Evolutionary conservation across 2,888 invertebrate genomes (phyloP), one percentile per base, ranked within the genome.

Genomic region (Ditula angustiorana): DNA sequence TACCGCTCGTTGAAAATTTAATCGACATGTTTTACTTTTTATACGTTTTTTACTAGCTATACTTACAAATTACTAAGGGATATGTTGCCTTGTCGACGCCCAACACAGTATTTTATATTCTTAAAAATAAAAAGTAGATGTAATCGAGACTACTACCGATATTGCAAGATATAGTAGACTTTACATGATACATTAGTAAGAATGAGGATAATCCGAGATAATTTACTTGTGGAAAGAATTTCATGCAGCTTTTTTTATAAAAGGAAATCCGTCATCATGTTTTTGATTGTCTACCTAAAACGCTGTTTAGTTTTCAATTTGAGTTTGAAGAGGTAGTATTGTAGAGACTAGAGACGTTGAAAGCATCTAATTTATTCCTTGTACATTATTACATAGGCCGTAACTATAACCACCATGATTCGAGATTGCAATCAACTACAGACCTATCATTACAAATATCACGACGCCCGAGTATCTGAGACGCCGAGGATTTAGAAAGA

Each of bases 81-180:
- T 24, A 53, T 53, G 11, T 53, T 35, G n/a, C 11, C 33, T 10
- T 7, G 23, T 52, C 23, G 44, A n/a, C 5, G 23, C 23, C 16
- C 2, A 23, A 13, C 21, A 11, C 23, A 16, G n/a, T 5, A 33
- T 30, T 41, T 13, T 26, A 16, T 47, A 21, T n/a, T 37, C 35
- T 24, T 37, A 63, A 62, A 57, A 24, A 11, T 13, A 21, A 24
- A 21, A 24, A 37, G 30, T 41, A 35, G 56, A 62, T 49, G 41
- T 57, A 30, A 55, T 61, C 61, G 30, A 63, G 57, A 63, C 50
- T 50, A 13, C 28, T 21, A n/a, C 37, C 10, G 10, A 49, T 26
- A 50, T 41, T 41, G n/a, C n/a, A 11, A n/a, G n/a, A 23, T 46
- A 5, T n/a, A 23, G 13, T 30, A 21, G 44, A 46, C 19, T 13